Evolutionary conservation across 2,888 invertebrate genomes (phyloP), one percentile per base, ranked within the genome.

Genomic region (Sceliomorpha sp.): DNA sequence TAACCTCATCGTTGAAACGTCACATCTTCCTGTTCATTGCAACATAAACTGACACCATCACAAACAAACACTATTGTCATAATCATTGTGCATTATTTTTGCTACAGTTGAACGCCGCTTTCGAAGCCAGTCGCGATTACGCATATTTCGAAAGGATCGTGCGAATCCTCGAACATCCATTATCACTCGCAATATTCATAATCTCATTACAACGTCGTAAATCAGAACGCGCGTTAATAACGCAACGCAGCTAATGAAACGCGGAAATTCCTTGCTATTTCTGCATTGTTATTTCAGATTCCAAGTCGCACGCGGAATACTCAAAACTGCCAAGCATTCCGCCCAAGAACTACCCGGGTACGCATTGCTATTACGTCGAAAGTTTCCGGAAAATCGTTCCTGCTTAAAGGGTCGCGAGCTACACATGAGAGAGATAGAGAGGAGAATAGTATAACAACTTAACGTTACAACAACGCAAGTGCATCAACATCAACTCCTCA

Each of bases 171-270:
- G 40, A 29, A 47, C 56, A 47, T 69, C 40, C 51, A 64, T 63
- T 70, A 70, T 45, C 42, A 55, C 55, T 59, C 69, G 63, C 44
- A 64, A 64, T 64, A 64, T 70, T 70, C 64, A 42, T 64, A 70
- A 70, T 64, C 63, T 70, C 55, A 55, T 64, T 59, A 64, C 48
- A 59, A 20, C 32, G 55, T 27, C 55, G 59, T 64, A 60, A 70
- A 58, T 69, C 63, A 69, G 48, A 63, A 55, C 55, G 55, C 59
- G 32, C 55, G 8, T 37, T 64, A 29, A 59, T 59, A 64, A 64
- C 42, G 34, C 53, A 45, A 27, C 27, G n/a, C 45, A 34, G 50
- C 59, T 70, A 60, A 70, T 55, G 64, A 64, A 64, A 64, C 70
- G 48, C 62, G 64, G 39, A 47, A 36, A 69, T 56, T 69, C 47